Evolutionary conservation across 2,888 invertebrate species (phyloP).

Genomic region (Yponomeuta plumbellus): DNA sequence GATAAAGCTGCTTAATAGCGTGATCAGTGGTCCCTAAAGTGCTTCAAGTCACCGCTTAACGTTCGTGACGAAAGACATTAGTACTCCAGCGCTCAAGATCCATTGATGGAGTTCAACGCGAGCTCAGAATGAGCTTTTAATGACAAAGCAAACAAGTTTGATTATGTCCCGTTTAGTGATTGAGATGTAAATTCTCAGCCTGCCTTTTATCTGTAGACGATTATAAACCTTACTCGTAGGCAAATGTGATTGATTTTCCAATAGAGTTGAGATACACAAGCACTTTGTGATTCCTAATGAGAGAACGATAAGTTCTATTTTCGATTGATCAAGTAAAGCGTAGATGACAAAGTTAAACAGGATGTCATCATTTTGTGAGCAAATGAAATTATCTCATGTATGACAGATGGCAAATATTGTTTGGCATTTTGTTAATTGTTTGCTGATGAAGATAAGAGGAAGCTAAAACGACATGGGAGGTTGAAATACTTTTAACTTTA

Average conservation of each 20-base stretch:
- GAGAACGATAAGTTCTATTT: background rate
- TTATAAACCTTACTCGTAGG: background rate
- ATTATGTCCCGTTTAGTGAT: background rate
- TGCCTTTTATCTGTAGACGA: background rate
- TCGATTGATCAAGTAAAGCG: background rate
- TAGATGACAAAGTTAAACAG: background rate
- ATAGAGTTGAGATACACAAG: background rate
- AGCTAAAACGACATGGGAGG: background rate
- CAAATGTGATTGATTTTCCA: background rate
- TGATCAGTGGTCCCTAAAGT: too few relatives aligned
- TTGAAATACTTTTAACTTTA: background rate
- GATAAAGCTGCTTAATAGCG: too few relatives aligned
- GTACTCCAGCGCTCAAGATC: background rate
- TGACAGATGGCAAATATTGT: background rate
- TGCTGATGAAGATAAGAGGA: background rate
- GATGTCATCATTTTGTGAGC: background rate
- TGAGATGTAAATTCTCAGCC: background rate
- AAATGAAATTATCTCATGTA: conserved; percentile 1
- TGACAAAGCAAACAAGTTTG: background rate
- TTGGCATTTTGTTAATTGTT: background rate
- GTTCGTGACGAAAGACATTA: background rate
- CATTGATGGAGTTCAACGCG: background rate
- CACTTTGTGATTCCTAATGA: background rate
- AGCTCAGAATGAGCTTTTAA: background rate
- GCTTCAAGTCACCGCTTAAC: background rate